phyloP scores from a whole-genome alignment of 35 echinoderm and acorn worm species.

The Antedon bifida region DNA sequence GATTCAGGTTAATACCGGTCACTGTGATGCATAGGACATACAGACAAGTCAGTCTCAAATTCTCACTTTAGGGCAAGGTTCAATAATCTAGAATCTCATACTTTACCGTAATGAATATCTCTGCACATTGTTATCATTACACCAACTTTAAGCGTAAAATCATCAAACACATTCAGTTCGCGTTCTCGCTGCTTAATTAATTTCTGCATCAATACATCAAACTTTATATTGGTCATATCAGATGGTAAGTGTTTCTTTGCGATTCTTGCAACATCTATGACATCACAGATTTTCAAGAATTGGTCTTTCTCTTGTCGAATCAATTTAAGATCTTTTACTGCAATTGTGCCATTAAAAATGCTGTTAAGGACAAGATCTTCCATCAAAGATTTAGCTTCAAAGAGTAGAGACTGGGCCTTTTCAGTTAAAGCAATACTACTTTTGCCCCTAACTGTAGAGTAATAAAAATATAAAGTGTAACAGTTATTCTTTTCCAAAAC shows the following conservation, averaged over 20 bases:
- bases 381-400: neutral
- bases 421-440: neutral
- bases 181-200: neutral
- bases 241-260: neutral
- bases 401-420: neutral
- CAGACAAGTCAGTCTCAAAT: too few species aligned
- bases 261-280: neutral
- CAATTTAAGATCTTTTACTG: neutral
- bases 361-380: neutral
- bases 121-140: neutral
- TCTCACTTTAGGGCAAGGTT: too few species aligned
- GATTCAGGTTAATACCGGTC: too few species aligned
- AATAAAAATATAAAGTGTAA: neutral
- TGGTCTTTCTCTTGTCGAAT: neutral
- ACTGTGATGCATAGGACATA: too few species aligned
- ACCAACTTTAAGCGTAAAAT: neutral
- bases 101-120: neutral
- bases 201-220: neutral
- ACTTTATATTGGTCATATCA: neutral
- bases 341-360: neutral
- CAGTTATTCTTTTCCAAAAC: too few species aligned
- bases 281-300: neutral
- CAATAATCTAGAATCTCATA: neutral
- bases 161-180: neutral
- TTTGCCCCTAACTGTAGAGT: neutral